phyloP scores from a whole-genome alignment of 2,797 vertebrate species.

The Enteromius thamalakanensis region DNA sequence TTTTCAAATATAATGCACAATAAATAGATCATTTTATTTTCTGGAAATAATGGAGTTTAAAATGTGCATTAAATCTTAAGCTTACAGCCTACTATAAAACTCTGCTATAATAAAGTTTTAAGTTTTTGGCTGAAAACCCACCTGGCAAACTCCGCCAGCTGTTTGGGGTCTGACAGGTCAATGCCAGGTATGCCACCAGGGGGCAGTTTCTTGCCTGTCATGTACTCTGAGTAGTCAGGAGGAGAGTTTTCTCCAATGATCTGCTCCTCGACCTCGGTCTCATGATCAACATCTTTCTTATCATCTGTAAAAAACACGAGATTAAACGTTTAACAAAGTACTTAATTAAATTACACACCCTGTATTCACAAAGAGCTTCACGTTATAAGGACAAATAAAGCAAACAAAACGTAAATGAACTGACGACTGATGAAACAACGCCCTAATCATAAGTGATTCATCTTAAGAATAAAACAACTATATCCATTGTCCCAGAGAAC shows the following conservation, averaged over 20 bases:
- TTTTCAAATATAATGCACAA: not conserved
- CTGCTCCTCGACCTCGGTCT: slow-evolving; percentile 92
- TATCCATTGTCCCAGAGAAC: not conserved
- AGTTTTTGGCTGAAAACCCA: slow-evolving; percentile 57
- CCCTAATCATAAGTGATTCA: not conserved
- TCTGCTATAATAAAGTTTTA: not conserved
- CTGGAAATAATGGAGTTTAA: not conserved
- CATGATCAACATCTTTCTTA: slow-evolving; percentile 98
- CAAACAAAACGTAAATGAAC: not conserved
- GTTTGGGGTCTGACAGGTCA: slow-evolving; percentile 96
- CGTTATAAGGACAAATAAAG: not conserved
- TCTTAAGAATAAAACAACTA: not conserved
- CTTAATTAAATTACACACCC: not conserved
- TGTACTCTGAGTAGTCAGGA: slow-evolving; percentile 97
- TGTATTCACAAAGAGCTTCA: not conserved
- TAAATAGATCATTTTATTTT: not conserved
- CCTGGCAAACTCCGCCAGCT: slow-evolving; percentile 97
- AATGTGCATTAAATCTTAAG: not conserved
- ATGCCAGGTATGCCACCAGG: slow-evolving; percentile 97
- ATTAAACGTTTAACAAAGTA: not conserved
- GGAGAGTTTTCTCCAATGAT: slow-evolving; percentile 96
- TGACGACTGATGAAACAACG: not conserved
- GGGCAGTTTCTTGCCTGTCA: slow-evolving; percentile 98
- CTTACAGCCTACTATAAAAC: not conserved
- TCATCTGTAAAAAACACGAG: slow-evolving; percentile 84